phyloP scores from a whole-genome alignment of 2,888 invertebrate species.

The Erebia epiphron region DNA sequence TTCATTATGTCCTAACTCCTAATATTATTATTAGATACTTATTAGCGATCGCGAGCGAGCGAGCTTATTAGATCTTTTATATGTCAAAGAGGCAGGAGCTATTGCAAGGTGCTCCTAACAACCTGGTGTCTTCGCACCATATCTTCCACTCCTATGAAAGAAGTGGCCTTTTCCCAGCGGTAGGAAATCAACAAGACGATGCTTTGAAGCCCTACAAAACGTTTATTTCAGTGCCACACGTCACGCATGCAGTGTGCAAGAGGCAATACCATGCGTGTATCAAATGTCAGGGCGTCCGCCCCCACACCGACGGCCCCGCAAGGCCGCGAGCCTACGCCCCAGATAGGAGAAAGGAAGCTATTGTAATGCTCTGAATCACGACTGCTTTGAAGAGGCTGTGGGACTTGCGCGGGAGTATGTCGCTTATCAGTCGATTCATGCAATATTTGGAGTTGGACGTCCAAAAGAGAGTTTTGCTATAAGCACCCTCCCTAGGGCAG shows the following conservation, averaged over 20 bases:
- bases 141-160: too few relatives aligned
- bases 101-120: too few relatives aligned
- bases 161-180: not conserved
- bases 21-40: too few relatives aligned
- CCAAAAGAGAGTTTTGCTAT: too few relatives aligned
- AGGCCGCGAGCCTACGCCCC: conserved; percentile 72
- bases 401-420: conserved; percentile 30
- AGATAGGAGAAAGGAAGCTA: conserved; percentile 72
- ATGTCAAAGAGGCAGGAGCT: too few relatives aligned
- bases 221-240: not conserved
- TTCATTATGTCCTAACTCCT: too few relatives aligned
- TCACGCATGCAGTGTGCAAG: conserved; percentile 28
- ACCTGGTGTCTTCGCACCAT: too few relatives aligned
- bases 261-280: conserved; percentile 35
- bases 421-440: not conserved
- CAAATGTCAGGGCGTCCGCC: conserved; percentile 44
- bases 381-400: conserved; percentile 28
- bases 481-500: too few relatives aligned
- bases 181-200: not conserved
- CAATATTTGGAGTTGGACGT: too few relatives aligned
- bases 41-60: too few relatives aligned
- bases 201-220: not conserved
- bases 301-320: conserved; percentile 48
- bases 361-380: conserved; percentile 63
- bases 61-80: too few relatives aligned